These are phyloP conservation scores for Otus sunia DNA, from an alignment of 2,113 vertebrate genomes.

Conservation along the genomic window DNA sequence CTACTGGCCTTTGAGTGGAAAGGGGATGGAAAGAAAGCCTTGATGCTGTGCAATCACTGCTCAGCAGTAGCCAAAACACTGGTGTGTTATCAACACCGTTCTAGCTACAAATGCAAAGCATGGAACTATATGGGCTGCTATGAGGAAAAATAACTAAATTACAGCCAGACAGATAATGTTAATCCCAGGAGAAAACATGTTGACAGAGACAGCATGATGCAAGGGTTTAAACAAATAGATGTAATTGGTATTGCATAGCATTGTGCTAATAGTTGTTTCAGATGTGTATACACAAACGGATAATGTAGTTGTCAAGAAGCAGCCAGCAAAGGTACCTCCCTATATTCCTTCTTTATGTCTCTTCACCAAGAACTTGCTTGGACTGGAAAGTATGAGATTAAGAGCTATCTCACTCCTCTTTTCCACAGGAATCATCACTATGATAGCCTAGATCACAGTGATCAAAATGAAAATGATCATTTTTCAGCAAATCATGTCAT, in stretches of 20 bases:
- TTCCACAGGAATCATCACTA: neutral
- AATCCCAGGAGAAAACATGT: neutral
- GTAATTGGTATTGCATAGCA: neutral
- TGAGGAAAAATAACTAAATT: neutral
- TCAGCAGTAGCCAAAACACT: neutral
- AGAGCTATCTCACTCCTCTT: neutral
- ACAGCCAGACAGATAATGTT: neutral
- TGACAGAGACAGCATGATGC: neutral
- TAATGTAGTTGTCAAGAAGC: neutral
- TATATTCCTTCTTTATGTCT: neutral
- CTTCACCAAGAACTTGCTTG: neutral
- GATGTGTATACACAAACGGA: neutral
- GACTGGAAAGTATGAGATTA: neutral
- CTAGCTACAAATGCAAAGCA: neutral
- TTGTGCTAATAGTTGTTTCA: neutral
- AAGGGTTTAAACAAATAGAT: neutral
- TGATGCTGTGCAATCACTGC: neutral
- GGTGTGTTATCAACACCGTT: neutral
- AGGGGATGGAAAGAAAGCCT: neutral
- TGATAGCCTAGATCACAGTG: neutral
- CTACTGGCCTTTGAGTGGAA: neutral
- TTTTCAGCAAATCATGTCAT: neutral
- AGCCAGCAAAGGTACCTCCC: neutral
- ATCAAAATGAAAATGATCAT: neutral
- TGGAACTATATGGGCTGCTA: rapidly evolving